Percentiles rank a stretch among this genome's conserved stretches.
phyloP scores from a whole-genome alignment of 1,140 invertebrate genomes.

The Agrilus planipennis region DNA sequence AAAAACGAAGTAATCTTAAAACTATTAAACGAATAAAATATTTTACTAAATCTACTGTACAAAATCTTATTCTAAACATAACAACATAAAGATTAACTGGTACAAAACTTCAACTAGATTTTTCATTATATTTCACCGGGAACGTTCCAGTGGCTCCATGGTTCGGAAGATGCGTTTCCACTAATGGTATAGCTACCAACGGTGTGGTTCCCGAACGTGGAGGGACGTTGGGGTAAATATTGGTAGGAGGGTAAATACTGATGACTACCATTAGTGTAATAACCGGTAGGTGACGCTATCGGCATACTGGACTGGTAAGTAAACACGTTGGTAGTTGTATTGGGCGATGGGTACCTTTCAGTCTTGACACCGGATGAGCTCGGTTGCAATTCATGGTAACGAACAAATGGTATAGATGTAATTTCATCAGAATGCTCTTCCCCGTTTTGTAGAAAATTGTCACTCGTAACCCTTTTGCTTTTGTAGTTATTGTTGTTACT shows the following conservation, averaged over 20 bases:
- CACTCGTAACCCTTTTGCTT: conserved; percentile 34
- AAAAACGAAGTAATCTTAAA: too few relatives aligned
- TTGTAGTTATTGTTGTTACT: conserved; percentile 31
- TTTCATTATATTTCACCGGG: too few relatives aligned
- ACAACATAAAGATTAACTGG: too few relatives aligned
- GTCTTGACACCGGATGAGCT: conserved; percentile 17
- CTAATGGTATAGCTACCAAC: conserved; percentile 13
- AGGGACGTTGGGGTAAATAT: conserved; percentile 28
- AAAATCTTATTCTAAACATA: too few relatives aligned
- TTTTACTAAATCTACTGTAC: too few relatives aligned
- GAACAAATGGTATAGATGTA: conserved; percentile 21
- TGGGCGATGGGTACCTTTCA: conserved; percentile 19
- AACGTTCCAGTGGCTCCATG: conserved; percentile 2
- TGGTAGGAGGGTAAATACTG: conserved; percentile 31
- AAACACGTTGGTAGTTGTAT: conserved; percentile 14
- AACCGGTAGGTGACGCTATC: conserved; percentile 13
- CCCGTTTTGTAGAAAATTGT: conserved; percentile 23
- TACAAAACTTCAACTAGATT: background rate
- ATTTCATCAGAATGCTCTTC: conserved; percentile 32
- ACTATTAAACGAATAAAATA: too few relatives aligned
- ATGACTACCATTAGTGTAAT: conserved; percentile 11
- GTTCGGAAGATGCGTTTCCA: conserved; percentile 1
- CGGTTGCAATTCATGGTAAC: conserved; percentile 41
- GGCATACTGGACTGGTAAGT: conserved; percentile 18
- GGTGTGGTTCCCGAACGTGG: conserved; percentile 18